A percentile compares a stretch with the other conserved stretches of the same genome.
These are phyloP conservation scores for Nectonema munidae DNA, from an alignment of 2,888 invertebrate species.

Conservation along the genomic window DNA sequence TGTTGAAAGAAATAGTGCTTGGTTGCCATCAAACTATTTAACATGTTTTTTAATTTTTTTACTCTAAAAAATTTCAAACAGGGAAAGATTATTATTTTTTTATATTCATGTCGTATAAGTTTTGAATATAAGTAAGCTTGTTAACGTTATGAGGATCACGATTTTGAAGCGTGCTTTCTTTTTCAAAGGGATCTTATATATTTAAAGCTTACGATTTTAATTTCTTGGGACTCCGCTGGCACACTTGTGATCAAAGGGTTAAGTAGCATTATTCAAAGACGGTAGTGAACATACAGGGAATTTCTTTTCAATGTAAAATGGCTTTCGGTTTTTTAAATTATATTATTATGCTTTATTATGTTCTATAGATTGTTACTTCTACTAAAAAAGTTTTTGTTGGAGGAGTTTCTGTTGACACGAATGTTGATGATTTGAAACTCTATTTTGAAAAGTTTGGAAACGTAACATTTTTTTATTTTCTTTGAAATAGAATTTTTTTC, in stretches of 20 bases:
- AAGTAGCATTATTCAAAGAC: background rate
- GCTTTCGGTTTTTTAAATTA: conserved; percentile 16
- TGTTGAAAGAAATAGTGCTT: too few species aligned
- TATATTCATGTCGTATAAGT: too few species aligned
- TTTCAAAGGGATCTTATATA: too few species aligned
- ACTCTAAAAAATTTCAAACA: too few species aligned
- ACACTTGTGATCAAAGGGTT: conserved; percentile 2
- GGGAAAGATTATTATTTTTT: too few species aligned
- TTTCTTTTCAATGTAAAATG: background rate
- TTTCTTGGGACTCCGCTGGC: too few species aligned
- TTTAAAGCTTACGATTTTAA: too few species aligned
- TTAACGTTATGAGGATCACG: too few species aligned
- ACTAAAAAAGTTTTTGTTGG: conserved; percentile 99
- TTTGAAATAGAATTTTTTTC: background rate
- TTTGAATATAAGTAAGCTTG: too few species aligned
- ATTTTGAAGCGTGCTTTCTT: too few species aligned
- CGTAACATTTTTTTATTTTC: conserved; percentile 35
- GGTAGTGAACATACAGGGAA: background rate
- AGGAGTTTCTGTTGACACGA: conserved; percentile 90
- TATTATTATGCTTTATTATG: conserved; percentile 17
- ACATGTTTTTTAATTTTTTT: too few species aligned
- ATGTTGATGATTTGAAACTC: conserved; percentile 94
- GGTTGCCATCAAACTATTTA: too few species aligned
- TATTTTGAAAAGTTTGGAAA: conserved; percentile 98
- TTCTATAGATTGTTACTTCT: conserved; percentile 85